Percentiles rank a stretch among this genome's conserved stretches.
Evolutionary conservation across 2,888 invertebrate species (phyloP).

Genomic region (Drosophila affinis): DNA sequence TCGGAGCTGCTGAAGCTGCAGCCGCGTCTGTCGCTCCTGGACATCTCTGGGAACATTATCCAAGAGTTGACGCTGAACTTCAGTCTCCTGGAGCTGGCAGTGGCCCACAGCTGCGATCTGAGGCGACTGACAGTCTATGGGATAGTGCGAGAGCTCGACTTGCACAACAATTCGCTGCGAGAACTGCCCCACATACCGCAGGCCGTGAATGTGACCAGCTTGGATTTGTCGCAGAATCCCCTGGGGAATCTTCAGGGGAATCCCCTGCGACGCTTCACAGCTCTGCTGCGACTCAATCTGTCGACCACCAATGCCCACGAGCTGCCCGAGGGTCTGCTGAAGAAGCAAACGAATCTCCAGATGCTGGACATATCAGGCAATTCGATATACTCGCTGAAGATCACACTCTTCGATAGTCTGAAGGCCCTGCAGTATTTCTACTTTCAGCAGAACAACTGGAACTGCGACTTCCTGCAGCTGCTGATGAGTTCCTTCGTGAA

Average conservation of each 20-base stretch:
- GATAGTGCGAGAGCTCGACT: constrained; percentile 73
- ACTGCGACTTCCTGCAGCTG: constrained; percentile 81
- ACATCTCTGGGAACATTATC: constrained; percentile 80
- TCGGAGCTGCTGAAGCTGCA: constrained; percentile 79
- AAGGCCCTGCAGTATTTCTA: constrained; percentile 82
- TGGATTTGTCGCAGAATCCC: constrained; percentile 81
- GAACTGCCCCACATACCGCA: constrained; percentile 81
- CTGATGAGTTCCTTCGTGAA: constrained; percentile 82
- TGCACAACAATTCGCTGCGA: constrained; percentile 81
- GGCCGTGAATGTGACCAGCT: constrained; percentile 76
- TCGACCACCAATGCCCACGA: constrained; percentile 79
- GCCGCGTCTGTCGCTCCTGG: constrained; percentile 69
- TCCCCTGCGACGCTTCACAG: constrained; percentile 76
- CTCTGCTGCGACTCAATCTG: constrained; percentile 76
- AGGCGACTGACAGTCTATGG: constrained; percentile 78
- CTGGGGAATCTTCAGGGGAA: constrained; percentile 79
- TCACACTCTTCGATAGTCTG: constrained; percentile 80
- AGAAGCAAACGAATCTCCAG: constrained; percentile 78
- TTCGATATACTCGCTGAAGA: constrained; percentile 79
- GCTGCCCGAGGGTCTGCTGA: constrained; percentile 79
- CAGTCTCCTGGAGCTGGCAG: constrained; percentile 65
- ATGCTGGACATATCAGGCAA: constrained; percentile 80
- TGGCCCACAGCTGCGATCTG: constrained; percentile 79
- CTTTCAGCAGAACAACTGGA: constrained; percentile 83
- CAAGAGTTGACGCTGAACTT: constrained; percentile 80